Base-by-base conservation (phyloP, 2,113 vertebrate genomes). In the Corythaeola cristata region DNA sequence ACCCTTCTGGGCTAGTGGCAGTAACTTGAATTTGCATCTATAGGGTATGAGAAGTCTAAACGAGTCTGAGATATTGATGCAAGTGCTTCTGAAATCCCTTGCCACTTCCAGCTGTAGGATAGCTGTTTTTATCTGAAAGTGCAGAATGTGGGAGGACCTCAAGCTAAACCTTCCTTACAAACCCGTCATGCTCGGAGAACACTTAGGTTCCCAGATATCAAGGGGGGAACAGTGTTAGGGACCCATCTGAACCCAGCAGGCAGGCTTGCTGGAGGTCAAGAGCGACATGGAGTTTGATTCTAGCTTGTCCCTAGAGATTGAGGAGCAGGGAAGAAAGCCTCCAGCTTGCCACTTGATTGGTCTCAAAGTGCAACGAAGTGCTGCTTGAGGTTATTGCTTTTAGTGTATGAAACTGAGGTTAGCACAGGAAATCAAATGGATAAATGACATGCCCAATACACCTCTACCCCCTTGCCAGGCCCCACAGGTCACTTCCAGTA, bases 221-320 rank as follows among this genome's bases (percentile, higher is more conserved):
- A 39, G 27, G 6, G 11, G 3, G 4, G 39, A 2, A 16, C 26
- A 58, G 17, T n/a, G 4, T 58, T 39, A 30, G 23, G 1, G 3
- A 21, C 35, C 30, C 24, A 22, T 4, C 16, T 32, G 56, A 81
- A 39, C 12, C 5, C 52, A 73, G 44, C 35, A 93, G 37, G 24
- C 20, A 47, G 32, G 58, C 16, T 67, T 79, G 11, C 58, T 41
- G 7, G 17, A 82, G 85, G 49, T 78, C 4, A 3, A 39, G 16
- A 15, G 12, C 72, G 60, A n/a, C 15, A 15, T 23, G 74, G 41
- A 45, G 32, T 45, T 92, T 63, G 37, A 26, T 71, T 35, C 73
- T 47, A 16, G n/a, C 49, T 68, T 79, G 32, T 59, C 15, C 32
- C 3, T 75, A 6, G 52, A 45, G 26, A 27, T 9, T n/a, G 30